Evolutionary conservation across 2,113 vertebrate species (phyloP).

Genomic region (Grammomys surdaster): DNA sequence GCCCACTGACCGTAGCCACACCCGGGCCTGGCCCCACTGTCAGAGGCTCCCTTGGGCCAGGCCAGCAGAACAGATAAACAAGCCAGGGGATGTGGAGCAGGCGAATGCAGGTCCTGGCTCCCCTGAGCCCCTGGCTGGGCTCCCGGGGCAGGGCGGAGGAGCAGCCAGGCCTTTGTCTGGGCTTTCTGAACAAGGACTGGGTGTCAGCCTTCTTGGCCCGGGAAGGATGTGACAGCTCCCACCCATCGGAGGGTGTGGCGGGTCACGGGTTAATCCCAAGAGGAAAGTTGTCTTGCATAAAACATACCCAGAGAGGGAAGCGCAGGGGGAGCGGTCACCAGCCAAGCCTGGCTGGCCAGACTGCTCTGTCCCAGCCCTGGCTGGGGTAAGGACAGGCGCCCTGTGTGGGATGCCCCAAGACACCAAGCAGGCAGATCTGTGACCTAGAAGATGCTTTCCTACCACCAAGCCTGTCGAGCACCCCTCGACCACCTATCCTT

Average conservation of each 20-base stretch:
- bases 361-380: neutral
- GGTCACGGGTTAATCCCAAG: conserved; percentile 52
- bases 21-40: neutral
- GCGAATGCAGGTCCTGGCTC: conserved; percentile 55
- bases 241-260: conserved; percentile 35
- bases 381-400: neutral
- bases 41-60: neutral
- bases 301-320: conserved; percentile 62
- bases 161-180: conserved; percentile 66
- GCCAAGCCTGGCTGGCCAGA: neutral
- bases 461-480: neutral
- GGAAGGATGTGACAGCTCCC: neutral
- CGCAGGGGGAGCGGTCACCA: neutral
- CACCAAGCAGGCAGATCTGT: neutral
- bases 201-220: neutral
- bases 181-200: neutral
- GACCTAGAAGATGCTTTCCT: neutral
- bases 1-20: conserved; percentile 35
- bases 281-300: conserved; percentile 39
- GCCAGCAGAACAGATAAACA: conserved; percentile 67
- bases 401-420: neutral
- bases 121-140: conserved; percentile 73
- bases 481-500: neutral
- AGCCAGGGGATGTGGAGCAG: neutral
- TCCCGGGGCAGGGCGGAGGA: conserved; percentile 45